Base-by-base conservation (phyloP, 2,113 vertebrate genomes). In the Ctenomys sociabilis region DNA sequence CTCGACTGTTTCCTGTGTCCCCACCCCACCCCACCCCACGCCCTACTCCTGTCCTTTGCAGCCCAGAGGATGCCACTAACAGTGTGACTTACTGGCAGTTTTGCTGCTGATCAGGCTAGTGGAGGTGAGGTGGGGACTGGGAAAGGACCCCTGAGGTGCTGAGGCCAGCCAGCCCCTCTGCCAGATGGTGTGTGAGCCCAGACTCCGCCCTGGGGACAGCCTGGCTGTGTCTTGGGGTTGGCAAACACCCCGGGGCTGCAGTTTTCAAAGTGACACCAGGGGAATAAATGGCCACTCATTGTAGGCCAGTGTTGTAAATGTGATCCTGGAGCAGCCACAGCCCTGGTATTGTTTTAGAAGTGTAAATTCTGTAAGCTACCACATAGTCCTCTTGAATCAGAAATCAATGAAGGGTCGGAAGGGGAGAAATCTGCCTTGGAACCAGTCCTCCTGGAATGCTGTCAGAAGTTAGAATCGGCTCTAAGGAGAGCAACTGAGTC, bases 31-130 rank as follows among this genome's bases (percentile, higher is more conserved):
- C 49, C 49, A 5, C 9, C 28, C 11, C 26, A n/a, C 3, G 26
- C 49, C 0, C 87, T 37, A 7, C 9, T 3, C 0, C 49, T 4
- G 7, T 12, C 10, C 0, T 0, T 3, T 28, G 6, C 28, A 68
- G 13, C 1, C 1, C 4, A 0, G 2, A 26, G 1, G 28, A 81
- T 45, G 16, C 32, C 0, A 3, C 19, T 5, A 9, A 28, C 32
- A 0, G 0, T 14, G 72, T 2, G 66, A 73, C 24, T n/a, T 13
- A 24, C n/a, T 43, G 1, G n/a, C 22, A 10, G 75, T 78, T 91
- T 68, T 30, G 68, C 37, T 24, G 57, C 35, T 61, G 11, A 0
- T 1, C 45, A 17, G 3, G 26, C 26, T 17, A 1, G 7, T 30
- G 0, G 6, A 32, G 3, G 37, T 21, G 6, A 32, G 3, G 37